Evolutionary conservation across 1,140 invertebrate species (phyloP), one percentile per base, ranked within the genome.

Genomic region (Macrotrachela quadricornifera): DNA sequence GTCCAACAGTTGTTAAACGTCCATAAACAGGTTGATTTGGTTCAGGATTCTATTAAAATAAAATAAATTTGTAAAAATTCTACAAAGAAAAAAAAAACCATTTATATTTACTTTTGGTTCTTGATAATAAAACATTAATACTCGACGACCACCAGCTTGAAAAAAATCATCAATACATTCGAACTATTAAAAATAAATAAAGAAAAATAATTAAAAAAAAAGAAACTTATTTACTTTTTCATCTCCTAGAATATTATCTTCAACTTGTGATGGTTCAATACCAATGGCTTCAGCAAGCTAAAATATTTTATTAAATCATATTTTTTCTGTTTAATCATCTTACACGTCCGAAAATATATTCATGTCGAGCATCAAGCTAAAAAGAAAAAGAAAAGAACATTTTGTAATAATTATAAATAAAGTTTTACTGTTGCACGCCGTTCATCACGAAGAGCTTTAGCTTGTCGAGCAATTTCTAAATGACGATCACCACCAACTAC

Each of bases 81-180:
- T 4, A 30, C 3, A 30, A 30, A 30, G 21, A 30, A 30, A 30
- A 30, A 30, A 2, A 30, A 30, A 30, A n/a, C n/a, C n/a, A n/a
- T n/a, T n/a, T n/a, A n/a, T n/a, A 4, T 30, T 30, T 30, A 30
- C 21, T 30, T 30, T 30, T 4, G 21, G 21, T 30, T 30, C 21
- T 30, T 30, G 21, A 30, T 30, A 30, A 8, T 30, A 30, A 80
- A 85, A 90, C 56, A 87, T 76, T 36, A 90, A 74, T 61, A 84
- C 86, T 50, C 80, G 80, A 57, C 79, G 76, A 77, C 85, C 83
- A 61, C 86, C 80, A 0, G 81, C 80, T 10, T 80, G 67, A 64
- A 88, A 86, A 9, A 90, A 73, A 60, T 82, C 79, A 66, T 86
- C 86, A 58, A 88, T 66, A 46, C 63, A 39, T 37, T 65, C 62